A percentile compares a stretch with the other conserved stretches of the same genome.
Conservation (phyloP, 1,140 invertebrate genomes). For the Micrasema longulum region DNA sequence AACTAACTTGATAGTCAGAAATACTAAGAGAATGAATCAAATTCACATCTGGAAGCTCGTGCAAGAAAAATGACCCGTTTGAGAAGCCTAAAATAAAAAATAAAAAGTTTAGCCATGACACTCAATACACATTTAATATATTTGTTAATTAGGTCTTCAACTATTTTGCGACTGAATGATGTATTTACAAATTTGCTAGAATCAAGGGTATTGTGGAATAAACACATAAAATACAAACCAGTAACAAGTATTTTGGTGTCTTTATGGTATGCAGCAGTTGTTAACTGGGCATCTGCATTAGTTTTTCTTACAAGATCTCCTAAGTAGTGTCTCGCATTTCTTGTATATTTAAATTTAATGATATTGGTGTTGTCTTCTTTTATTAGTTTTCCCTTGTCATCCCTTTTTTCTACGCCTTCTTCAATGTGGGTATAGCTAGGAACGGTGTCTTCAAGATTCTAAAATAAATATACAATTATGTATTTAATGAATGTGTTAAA, state of each 20-base stretch:
- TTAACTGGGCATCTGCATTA: slow-evolving; percentile 73
- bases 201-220: too few relatives aligned
- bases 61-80: slow-evolving; percentile 81
- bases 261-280: slow-evolving; percentile 84
- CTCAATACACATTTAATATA: too few relatives aligned
- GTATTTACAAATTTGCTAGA: too few relatives aligned
- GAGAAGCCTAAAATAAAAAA: slow-evolving; percentile 50
- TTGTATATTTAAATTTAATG: slow-evolving; percentile 75
- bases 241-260: slow-evolving; percentile 83
- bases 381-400: slow-evolving; percentile 53
- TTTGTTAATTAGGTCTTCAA: too few relatives aligned
- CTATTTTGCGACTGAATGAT: too few relatives aligned
- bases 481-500: too few relatives aligned
- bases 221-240: slow-evolving; percentile 59
- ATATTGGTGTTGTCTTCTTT: slow-evolving; percentile 56
- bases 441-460: slow-evolving; percentile 56
- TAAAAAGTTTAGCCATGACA: too few relatives aligned
- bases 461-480: slow-evolving; percentile 6
- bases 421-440: slow-evolving; percentile 49
- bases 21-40: slow-evolving; percentile 92
- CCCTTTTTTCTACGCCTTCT: slow-evolving; percentile 45
- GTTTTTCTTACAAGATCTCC: slow-evolving; percentile 76
- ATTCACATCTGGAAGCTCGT: slow-evolving; percentile 93
- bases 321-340: slow-evolving; percentile 78
- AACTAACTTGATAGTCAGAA: slow-evolving; percentile 82